Evolutionary conservation across 2,113 vertebrate species (phyloP).

Genomic region (Cyanistes caeruleus): DNA sequence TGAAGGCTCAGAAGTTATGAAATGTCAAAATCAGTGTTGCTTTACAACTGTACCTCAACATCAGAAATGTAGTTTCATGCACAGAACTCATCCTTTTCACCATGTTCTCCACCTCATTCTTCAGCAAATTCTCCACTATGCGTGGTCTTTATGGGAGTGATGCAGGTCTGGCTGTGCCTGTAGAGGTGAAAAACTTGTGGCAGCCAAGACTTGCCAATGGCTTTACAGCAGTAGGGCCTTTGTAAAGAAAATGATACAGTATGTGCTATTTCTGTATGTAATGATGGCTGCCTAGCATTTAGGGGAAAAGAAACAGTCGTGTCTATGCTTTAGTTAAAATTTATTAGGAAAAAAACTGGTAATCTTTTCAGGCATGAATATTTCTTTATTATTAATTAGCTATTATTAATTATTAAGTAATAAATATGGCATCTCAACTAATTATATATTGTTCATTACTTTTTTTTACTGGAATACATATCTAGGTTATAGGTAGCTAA

Average conservation of each 20-base stretch:
- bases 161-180: neutral
- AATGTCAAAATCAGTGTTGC: neutral
- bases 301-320: neutral
- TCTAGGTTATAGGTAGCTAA: neutral
- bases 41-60: neutral
- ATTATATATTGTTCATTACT: neutral
- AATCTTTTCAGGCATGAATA: neutral
- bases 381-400: neutral
- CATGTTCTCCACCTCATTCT: neutral
- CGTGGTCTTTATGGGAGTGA: neutral
- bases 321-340: neutral
- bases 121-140: neutral
- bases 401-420: neutral
- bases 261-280: neutral
- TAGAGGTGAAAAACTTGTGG: neutral
- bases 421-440: too few relatives aligned
- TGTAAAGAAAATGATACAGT: neutral
- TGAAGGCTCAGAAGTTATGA: neutral
- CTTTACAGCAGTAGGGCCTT: neutral
- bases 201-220: neutral
- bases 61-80: neutral
- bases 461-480: neutral
- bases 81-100: neutral
- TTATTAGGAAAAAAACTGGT: neutral
- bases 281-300: neutral